Evolutionary conservation across 1,140 invertebrate species (phyloP).

Genomic region (Bombus consobrinus): DNA sequence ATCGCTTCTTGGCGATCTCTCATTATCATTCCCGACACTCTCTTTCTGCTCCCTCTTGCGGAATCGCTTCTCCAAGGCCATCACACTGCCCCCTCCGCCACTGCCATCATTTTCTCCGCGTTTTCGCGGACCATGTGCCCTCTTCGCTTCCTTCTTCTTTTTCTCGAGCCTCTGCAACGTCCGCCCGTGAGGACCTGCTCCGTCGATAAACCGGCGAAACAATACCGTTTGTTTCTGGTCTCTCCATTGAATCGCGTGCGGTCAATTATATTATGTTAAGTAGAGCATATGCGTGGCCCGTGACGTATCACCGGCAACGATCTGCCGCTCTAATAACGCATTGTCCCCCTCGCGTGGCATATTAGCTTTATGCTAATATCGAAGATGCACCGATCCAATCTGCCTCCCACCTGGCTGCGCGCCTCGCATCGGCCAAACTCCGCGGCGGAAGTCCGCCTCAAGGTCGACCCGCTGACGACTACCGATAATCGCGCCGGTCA

Average conservation of each 20-base stretch:
- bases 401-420: not conserved
- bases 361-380: constrained; percentile 73
- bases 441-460: constrained; percentile 24
- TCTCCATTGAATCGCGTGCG: constrained; percentile 70
- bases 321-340: constrained; percentile 70
- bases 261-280: constrained; percentile 75
- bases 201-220: constrained; percentile 22
- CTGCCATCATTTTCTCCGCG: not conserved
- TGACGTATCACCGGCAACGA: constrained; percentile 62
- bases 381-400: constrained; percentile 60
- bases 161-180: not conserved
- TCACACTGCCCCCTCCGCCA: not conserved
- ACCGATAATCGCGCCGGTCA: no score
- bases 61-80: constrained; percentile 51
- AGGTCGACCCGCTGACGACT: no score
- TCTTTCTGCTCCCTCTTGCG: constrained; percentile 57
- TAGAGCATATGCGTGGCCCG: constrained; percentile 68
- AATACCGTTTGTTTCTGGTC: constrained; percentile 66
- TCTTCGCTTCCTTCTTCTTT: not conserved
- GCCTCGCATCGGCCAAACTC: constrained; percentile 16
- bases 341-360: constrained; percentile 68
- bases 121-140: not conserved
- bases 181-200: not conserved
- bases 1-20: constrained; percentile 72
- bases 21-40: constrained; percentile 74